Evolutionary conservation across 2,113 vertebrate species (phyloP).

Genomic region (Ascaphus truei): DNA sequence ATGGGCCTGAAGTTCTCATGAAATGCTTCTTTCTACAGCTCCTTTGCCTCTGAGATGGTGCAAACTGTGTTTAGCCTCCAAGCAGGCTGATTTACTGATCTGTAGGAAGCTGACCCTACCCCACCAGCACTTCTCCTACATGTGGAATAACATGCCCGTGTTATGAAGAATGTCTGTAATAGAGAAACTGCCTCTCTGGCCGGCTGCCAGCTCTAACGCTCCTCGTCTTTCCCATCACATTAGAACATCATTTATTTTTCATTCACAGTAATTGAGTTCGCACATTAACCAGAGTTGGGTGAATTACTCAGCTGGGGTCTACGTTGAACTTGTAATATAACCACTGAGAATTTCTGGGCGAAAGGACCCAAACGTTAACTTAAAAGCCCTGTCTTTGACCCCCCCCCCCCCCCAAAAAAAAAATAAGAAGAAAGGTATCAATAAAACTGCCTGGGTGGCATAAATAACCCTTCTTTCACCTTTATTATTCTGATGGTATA

Average conservation of each 20-base stretch:
- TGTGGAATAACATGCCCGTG: not conserved
- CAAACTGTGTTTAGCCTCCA: not conserved
- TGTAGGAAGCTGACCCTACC: not conserved
- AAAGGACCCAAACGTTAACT: not conserved
- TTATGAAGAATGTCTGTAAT: not conserved
- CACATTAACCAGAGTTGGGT: not conserved
- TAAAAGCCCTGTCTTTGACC: too few species aligned
- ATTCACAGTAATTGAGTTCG: not conserved
- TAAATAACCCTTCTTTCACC: too few species aligned
- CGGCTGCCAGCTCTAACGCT: not conserved
- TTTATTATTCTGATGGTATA: too few species aligned
- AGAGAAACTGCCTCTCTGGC: not conserved
- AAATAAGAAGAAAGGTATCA: too few species aligned
- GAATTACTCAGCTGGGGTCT: not conserved
- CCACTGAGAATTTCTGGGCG: not conserved
- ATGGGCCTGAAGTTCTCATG: not conserved
- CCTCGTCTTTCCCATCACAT: not conserved
- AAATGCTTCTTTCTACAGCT: too few species aligned
- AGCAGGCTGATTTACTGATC: not conserved
- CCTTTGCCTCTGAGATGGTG: not conserved
- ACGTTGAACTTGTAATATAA: not conserved
- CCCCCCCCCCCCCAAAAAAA: too few species aligned
- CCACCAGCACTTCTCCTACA: not conserved
- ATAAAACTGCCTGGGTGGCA: too few species aligned
- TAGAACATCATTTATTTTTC: not conserved